Conservation (phyloP, 2,888 invertebrate species). For the Phytoseiulus persimilis region DNA sequence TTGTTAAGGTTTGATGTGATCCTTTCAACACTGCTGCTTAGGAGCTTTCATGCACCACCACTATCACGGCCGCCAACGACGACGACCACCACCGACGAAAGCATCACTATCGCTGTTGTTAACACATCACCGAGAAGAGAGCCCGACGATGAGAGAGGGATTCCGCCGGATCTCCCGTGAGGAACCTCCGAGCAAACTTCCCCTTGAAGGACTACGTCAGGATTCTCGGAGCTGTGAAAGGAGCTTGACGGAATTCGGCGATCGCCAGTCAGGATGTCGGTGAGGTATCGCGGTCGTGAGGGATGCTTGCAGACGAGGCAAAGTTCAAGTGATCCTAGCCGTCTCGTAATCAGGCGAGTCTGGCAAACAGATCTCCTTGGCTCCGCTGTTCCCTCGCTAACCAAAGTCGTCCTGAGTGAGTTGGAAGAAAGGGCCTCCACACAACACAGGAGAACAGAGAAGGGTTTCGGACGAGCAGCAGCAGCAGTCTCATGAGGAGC, state of each 20-base stretch:
- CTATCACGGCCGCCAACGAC: neutral
- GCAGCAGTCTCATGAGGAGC: constrained; percentile 8
- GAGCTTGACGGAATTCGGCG: too few relatives aligned
- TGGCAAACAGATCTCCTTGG: neutral
- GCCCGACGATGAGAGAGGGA: too few relatives aligned
- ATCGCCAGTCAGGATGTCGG: too few relatives aligned
- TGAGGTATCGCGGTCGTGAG: neutral
- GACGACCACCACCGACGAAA: neutral
- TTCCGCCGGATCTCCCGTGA: too few relatives aligned
- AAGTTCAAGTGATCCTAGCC: neutral
- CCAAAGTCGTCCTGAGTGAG: neutral
- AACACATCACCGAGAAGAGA: too few relatives aligned
- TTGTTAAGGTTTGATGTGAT: neutral
- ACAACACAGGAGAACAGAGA: constrained; percentile 5
- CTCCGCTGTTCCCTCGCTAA: neutral
- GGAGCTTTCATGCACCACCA: neutral
- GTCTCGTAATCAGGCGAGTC: neutral
- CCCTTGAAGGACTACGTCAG: too few relatives aligned
- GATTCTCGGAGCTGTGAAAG: too few relatives aligned
- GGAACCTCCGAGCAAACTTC: too few relatives aligned
- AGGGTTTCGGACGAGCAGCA: neutral
- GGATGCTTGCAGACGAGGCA: neutral
- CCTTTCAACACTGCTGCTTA: neutral
- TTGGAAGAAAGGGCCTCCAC: neutral
- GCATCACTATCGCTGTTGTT: too few relatives aligned